Percentiles rank a stretch among this genome's conserved stretches.
Evolutionary conservation across 2,797 vertebrate species (phyloP).

Genomic region (Hoplostethus atlanticus): DNA sequence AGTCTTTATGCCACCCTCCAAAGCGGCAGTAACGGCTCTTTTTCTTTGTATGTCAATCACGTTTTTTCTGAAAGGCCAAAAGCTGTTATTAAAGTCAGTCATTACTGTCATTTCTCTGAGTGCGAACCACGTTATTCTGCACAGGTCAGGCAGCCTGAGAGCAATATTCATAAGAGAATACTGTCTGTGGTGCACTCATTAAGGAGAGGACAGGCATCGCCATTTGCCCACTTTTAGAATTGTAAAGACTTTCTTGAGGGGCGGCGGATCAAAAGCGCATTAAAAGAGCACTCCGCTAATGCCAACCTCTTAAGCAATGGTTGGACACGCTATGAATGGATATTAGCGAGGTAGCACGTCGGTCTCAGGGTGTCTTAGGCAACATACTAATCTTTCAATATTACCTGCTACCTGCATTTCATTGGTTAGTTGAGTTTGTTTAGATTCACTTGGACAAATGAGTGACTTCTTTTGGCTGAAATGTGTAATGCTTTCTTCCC

Average conservation of each 20-base stretch:
- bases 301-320: conserved; percentile 61
- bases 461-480: conserved; percentile 26
- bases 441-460: conserved; percentile 20
- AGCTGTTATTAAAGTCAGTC: conserved; percentile 72
- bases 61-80: conserved; percentile 58
- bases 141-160: conserved; percentile 70
- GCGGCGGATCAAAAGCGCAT: conserved; percentile 69
- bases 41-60: conserved; percentile 36
- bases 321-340: not conserved
- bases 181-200: conserved; percentile 68
- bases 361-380: no score
- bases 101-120: conserved; percentile 67
- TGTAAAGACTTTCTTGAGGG: conserved; percentile 68
- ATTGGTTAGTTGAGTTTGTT: conserved; percentile 11
- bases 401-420: conserved; percentile 32
- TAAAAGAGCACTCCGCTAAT: conserved; percentile 54
- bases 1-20: conserved; percentile 24
- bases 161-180: conserved; percentile 71
- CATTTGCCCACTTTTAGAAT: conserved; percentile 63
- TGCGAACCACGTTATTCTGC: conserved; percentile 52
- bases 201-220: conserved; percentile 59
- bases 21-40: conserved; percentile 34
- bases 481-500: not conserved
- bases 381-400: not conserved
- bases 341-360: no score